These are phyloP conservation scores for Maniola jurtina DNA, from an alignment of 1,140 invertebrate genomes.

Conservation along the genomic window DNA sequence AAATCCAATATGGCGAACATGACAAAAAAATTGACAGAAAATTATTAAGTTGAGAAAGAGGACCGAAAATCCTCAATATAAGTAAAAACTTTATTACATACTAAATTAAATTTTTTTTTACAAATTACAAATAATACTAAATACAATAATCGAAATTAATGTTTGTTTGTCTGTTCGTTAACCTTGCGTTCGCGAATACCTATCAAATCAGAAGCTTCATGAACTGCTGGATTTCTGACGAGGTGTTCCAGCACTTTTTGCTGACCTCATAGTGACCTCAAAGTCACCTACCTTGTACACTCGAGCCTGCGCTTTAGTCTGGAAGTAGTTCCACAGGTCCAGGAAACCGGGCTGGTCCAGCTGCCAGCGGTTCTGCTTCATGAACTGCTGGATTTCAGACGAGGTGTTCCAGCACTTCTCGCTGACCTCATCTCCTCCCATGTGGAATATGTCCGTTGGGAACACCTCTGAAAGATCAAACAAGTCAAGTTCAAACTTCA, in stretches of 20 bases:
- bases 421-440: constrained; percentile 93
- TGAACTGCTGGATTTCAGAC: constrained; percentile 83
- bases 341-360: constrained; percentile 82
- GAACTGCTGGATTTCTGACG: constrained; percentile 82
- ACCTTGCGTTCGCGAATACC: too few species aligned
- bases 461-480: constrained; percentile 81
- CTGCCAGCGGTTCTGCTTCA: constrained; percentile 82
- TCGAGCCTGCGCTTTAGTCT: constrained; percentile 82
- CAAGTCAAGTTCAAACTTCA: too few species aligned
- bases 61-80: too few species aligned
- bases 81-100: too few species aligned
- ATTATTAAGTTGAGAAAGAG: too few species aligned
- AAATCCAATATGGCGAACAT: too few species aligned
- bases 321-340: constrained; percentile 88
- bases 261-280: constrained; percentile 82
- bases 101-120: too few species aligned
- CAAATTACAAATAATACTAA: too few species aligned
- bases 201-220: too few species aligned
- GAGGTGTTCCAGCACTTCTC: constrained; percentile 89
- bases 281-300: constrained; percentile 74
- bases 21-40: too few species aligned
- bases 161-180: too few species aligned
- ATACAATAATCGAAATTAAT: too few species aligned
- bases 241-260: constrained; percentile 88
- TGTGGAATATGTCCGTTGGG: constrained; percentile 89